Conservation (phyloP, 2,888 invertebrate species). For the Sarcophaga variegata region DNA sequence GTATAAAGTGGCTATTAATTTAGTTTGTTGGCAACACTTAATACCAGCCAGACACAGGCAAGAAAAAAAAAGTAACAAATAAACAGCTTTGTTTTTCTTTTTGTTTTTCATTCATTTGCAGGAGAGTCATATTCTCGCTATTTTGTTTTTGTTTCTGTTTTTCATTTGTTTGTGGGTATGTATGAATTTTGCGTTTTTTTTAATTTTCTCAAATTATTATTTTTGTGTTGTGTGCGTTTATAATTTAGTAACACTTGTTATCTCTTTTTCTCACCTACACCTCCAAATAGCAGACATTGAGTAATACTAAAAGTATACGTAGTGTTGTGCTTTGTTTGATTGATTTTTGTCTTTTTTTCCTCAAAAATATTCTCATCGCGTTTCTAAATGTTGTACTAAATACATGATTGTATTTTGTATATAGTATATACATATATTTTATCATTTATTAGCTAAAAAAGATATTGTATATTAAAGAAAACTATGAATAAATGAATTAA, state of each 20-base stretch:
- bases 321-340: constrained; percentile 53
- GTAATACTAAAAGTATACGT: constrained; percentile 31
- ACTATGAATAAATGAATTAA: too few species aligned
- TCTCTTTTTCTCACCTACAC: constrained; percentile 61
- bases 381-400: not conserved
- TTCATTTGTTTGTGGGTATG: not conserved
- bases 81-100: not conserved
- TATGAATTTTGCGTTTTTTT: constrained; percentile 4
- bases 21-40: constrained; percentile 18
- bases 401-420: not conserved
- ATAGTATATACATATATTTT: not conserved
- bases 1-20: not conserved
- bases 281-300: constrained; percentile 44
- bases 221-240: not conserved
- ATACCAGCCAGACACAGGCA: not conserved
- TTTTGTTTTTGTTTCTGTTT: constrained; percentile 23
- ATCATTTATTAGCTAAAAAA: not conserved
- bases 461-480: too few species aligned
- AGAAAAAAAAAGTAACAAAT: constrained; percentile 1
- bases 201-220: too few species aligned
- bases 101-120: constrained; percentile 60
- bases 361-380: constrained; percentile 25
- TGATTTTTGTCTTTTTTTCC: constrained; percentile 33
- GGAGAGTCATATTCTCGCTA: constrained; percentile 21
- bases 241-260: constrained; percentile 47